Evolutionary conservation across 2,888 invertebrate species (phyloP), one percentile per base, ranked within the genome.

Genomic region (Trichogramma dendrolimi): DNA sequence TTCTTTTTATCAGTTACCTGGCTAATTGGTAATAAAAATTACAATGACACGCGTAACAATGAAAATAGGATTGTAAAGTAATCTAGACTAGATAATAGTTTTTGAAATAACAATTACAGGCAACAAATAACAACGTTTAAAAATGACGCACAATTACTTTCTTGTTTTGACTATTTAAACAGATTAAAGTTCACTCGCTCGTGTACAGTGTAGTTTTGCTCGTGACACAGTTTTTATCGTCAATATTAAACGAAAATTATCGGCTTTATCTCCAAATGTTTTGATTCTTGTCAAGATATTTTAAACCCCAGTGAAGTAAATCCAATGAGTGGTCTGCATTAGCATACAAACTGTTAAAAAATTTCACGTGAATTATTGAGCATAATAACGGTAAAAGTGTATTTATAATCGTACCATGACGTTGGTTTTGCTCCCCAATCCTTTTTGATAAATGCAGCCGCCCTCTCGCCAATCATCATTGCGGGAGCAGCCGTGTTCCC

Each of bases 391-490:
- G n/a, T 10, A 46, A 46, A 27, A 27, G 27, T 27, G 27, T 52
- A 40, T 52, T 52, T 40, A 52, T 52, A 40, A 52, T 68, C 70
- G 67, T 74, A 74, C 76, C 75, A 76, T 65, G 71, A 78, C 27
- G 71, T 69, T 38, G 74, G 75, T 68, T 76, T 79, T 4, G 71
- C 76, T 2, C 77, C 72, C 75, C 85, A 82, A 2, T 81, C 78
- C 2, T 77, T 79, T 59, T 79, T 79, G 54, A 85, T 77, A 71
- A 84, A 84, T 62, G 82, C 81, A 0, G 84, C 80, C 0, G 79
- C 85, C 42, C 83, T 80, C 67, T 85, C 85, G 0, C 82, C 86
- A 69, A 86, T 81, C 86, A 86, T 85, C 68, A 85, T 82, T 1
- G 81, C 79, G 0, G 85, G 84, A 0, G 83, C 84, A 43, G 82